Base-by-base conservation (phyloP, 1,140 invertebrate genomes). In the Ectropis grisescens region DNA sequence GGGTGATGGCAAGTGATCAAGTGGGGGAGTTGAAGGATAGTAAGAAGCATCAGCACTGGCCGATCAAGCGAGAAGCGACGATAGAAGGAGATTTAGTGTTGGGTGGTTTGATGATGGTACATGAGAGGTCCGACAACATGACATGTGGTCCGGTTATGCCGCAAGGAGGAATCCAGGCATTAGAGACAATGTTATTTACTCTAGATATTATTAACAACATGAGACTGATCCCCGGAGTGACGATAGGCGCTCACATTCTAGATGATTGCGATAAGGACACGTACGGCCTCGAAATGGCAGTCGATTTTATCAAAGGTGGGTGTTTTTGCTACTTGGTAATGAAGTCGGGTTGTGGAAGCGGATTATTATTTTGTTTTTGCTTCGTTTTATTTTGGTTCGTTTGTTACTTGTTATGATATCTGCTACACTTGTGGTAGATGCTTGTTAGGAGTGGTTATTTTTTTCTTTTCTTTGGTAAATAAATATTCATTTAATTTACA, bases 231-330 rank as follows among this genome's bases (percentile, higher is more conserved):
- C 91, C 92, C 0, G 92, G 91, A 22, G 87, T 96, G 10, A 89
- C 84, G 19, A 79, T 97, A 3, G 95, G 95, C 5, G 93, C 93
- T 0, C 90, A 96, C 58, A 92, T 97, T 23, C 86, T 97, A 29
- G 95, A 98, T 66, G 96, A 98, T 76, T 98, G 96, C 71, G 95
- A 98, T 76, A 93, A 95, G 74, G 96, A 98, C 72, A 97, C 95
- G 5, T 96, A 97, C 58, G 96, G 96, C 1, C 83, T 98, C 9
- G 95, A 98, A 58, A 96, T 98, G 89, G 93, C 95, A 1, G 91
- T 98, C 2, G 95, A 98, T 69, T 98, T 98, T 62, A 98, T 98
- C 41, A 95, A 97, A 90, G 95, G 96, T 97, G 80, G 86, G 4
- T 26, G 10, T n/a, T 26, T 26, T n/a, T 22, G 19, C 19, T 22